phyloP scores from a whole-genome alignment of 2,888 invertebrate species.

The Hesperia comma region DNA sequence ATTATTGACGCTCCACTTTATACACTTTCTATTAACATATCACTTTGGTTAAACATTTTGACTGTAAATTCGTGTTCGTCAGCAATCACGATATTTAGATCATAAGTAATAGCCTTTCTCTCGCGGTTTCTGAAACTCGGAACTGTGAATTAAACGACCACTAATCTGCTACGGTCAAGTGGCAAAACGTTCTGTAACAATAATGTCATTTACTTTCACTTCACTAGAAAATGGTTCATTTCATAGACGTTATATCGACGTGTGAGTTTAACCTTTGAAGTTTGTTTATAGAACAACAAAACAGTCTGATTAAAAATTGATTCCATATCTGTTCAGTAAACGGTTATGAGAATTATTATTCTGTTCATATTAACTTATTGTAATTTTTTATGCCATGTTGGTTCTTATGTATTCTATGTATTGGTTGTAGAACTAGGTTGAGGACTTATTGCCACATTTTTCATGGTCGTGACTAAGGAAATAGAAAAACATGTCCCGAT shows the following conservation, averaged over 20 bases:
- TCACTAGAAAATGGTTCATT: conserved; percentile 23
- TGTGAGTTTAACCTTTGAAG: conserved; percentile 7
- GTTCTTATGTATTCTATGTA: no score
- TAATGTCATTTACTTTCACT: conserved; percentile 59
- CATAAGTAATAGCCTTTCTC: conserved; percentile 35
- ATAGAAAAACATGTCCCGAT: no score
- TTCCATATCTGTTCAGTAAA: background rate
- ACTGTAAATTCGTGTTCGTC: conserved; percentile 28
- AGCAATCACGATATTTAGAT: conserved; percentile 35
- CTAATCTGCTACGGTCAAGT: conserved; percentile 64
- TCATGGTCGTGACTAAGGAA: no score
- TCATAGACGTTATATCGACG: conserved; percentile 2
- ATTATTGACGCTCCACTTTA: conserved; percentile 11
- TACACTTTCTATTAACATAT: conserved; percentile 29
- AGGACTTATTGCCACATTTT: no score
- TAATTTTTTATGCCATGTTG: no score
- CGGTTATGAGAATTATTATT: no score
- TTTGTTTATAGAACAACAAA: background rate
- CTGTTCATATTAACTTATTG: no score
- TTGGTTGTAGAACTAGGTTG: no score
- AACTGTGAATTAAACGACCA: conserved; percentile 59
- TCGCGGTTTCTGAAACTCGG: conserved; percentile 64
- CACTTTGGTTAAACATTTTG: conserved; percentile 11
- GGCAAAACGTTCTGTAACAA: conserved; percentile 42
- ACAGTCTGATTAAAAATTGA: background rate